Conservation (phyloP, 2,888 invertebrate genomes). For the Drosophila colorata region DNA sequence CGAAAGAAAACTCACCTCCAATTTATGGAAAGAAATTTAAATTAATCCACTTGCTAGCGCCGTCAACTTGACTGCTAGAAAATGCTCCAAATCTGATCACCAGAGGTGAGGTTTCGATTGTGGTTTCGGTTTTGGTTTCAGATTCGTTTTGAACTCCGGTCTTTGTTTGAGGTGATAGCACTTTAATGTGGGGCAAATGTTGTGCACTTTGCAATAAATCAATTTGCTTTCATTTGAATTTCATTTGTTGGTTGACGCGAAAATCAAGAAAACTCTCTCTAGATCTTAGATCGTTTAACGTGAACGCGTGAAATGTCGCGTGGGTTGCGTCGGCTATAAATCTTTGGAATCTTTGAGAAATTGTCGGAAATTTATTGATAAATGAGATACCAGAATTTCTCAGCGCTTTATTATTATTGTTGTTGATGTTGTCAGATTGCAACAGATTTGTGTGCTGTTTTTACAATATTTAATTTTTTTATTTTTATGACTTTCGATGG, state of each 20-base stretch:
- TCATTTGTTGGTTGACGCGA: slow-evolving; percentile 44
- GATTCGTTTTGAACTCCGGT: slow-evolving; percentile 12
- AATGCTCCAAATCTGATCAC: background rate
- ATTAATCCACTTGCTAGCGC: slow-evolving; percentile 70
- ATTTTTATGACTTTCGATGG: slow-evolving; percentile 36
- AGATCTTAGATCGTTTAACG: slow-evolving; percentile 12
- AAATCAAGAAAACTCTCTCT: slow-evolving; percentile 30
- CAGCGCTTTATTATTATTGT: slow-evolving; percentile 36
- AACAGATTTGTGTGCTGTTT: slow-evolving; percentile 47
- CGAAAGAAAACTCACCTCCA: slow-evolving; percentile 60
- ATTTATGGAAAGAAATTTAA: slow-evolving; percentile 60
- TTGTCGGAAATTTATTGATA: slow-evolving; percentile 43
- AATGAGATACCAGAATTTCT: slow-evolving; percentile 29
- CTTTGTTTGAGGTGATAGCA: slow-evolving; percentile 24
- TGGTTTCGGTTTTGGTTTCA: slow-evolving; percentile 8
- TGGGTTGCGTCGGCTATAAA: slow-evolving; percentile 69
- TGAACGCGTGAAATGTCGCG: slow-evolving; percentile 55
- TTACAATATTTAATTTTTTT: background rate
- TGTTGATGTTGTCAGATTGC: slow-evolving; percentile 44
- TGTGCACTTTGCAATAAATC: slow-evolving; percentile 76
- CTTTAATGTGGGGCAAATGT: slow-evolving; percentile 67
- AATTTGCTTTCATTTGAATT: slow-evolving; percentile 60
- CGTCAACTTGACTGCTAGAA: slow-evolving; percentile 56
- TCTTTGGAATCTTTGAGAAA: slow-evolving; percentile 46
- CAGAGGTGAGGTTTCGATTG: slow-evolving; percentile 14